Conservation (phyloP, 2,888 invertebrate species). For the Dasypolia templi region DNA sequence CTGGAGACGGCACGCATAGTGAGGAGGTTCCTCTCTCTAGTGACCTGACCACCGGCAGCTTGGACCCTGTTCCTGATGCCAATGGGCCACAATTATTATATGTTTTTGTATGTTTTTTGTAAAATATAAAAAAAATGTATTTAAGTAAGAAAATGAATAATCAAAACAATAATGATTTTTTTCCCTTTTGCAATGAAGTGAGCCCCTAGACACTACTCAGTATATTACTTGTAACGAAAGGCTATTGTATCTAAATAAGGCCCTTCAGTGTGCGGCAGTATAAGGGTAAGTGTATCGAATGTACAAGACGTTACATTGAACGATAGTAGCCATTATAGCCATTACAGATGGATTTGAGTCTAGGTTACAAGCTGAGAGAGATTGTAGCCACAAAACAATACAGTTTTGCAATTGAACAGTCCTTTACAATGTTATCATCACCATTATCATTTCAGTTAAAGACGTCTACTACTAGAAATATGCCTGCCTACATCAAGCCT, state of each 20-base stretch:
- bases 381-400: background rate
- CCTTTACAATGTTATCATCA: too few relatives aligned
- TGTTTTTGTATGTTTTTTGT: too few relatives aligned
- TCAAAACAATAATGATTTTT: too few relatives aligned
- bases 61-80: too few relatives aligned
- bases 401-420: background rate
- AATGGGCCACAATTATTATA: too few relatives aligned
- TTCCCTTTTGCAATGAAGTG: too few relatives aligned
- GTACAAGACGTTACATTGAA: conserved; percentile 57
- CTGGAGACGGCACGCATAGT: too few relatives aligned
- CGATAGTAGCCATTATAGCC: conserved; percentile 43
- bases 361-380: conserved; percentile 11
- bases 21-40: too few relatives aligned
- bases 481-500: background rate
- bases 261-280: conserved; percentile 39
- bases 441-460: background rate
- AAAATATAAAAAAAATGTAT: too few relatives aligned
- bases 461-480: background rate
- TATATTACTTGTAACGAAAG: background rate
- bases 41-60: too few relatives aligned
- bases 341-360: conserved; percentile 36
- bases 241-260: conserved; percentile 7
- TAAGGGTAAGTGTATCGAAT: conserved; percentile 52
- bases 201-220: too few relatives aligned
- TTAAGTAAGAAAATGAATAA: too few relatives aligned